Percentiles rank a stretch among this genome's conserved stretches.
Evolutionary conservation across 30 jellyfish, hydroid and myxozoan species (phyloP).

Genomic region (Hydra vulgaris): DNA sequence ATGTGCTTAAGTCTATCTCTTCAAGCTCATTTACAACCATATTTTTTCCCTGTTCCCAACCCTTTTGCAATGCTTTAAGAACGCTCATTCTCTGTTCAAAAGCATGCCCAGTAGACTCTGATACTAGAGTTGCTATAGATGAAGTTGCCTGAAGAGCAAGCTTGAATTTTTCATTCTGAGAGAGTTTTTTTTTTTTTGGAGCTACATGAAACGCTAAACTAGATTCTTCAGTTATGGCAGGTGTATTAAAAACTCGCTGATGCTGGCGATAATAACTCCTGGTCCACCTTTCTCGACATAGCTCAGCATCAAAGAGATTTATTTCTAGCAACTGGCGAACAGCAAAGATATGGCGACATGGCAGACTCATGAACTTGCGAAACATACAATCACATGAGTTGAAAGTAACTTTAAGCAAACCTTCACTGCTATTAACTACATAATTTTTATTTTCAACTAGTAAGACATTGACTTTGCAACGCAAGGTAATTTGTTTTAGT

Average conservation of each 20-base stretch:
- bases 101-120: too few relatives aligned
- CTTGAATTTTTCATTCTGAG: not conserved
- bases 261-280: constrained; percentile 3
- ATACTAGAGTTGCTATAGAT: too few relatives aligned
- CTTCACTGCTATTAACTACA: not conserved
- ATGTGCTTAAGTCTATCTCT: not conserved
- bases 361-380: constrained; percentile 13
- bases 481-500: not conserved
- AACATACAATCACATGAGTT: not conserved
- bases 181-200: not conserved
- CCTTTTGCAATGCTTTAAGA: not conserved
- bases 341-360: constrained; percentile 16
- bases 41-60: not conserved
- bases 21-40: not conserved
- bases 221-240: not conserved
- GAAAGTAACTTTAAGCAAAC: not conserved
- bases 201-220: not conserved
- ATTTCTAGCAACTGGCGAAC: not conserved
- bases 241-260: constrained; percentile 1
- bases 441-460: not conserved
- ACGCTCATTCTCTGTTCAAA: not conserved
- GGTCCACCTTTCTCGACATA: constrained; percentile 46
- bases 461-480: not conserved
- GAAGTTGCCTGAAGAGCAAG: not conserved
- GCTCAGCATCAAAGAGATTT: constrained; percentile 22